Percentiles rank a stretch among this genome's conserved stretches.
phyloP scores from a whole-genome alignment of 2,797 vertebrate genomes.

The Acanthurus leucopareius region DNA sequence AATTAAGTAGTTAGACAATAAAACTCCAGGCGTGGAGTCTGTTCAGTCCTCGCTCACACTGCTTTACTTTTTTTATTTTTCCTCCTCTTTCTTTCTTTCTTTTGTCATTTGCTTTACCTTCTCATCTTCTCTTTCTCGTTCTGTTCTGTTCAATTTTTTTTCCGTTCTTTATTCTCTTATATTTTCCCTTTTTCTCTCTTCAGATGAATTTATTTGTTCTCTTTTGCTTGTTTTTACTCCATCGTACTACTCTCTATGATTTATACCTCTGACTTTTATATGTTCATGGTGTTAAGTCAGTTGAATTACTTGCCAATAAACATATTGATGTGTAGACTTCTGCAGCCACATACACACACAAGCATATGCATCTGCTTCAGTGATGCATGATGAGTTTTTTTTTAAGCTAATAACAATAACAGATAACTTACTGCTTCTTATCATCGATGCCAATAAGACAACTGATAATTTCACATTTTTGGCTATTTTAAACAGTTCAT shows the following conservation, averaged over 20 bases:
- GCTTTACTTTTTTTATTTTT: slow-evolving; percentile 17
- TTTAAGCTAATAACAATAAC: no score
- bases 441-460: no score
- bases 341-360: not conserved
- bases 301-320: slow-evolving; percentile 43
- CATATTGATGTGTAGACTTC: slow-evolving; percentile 21
- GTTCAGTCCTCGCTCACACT: slow-evolving; percentile 57
- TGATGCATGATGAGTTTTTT: no score
- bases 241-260: not conserved
- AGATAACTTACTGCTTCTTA: no score
- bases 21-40: slow-evolving; percentile 81
- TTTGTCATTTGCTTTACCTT: slow-evolving; percentile 12
- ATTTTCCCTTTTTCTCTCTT: not conserved
- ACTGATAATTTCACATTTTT: no score
- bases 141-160: not conserved
- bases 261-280: slow-evolving; percentile 35
- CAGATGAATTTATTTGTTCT: not conserved
- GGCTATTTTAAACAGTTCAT: no score
- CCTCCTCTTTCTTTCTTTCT: slow-evolving; percentile 2
- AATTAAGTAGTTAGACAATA: slow-evolving; percentile 84
- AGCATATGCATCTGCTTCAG: not conserved
- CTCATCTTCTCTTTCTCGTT: slow-evolving; percentile 1
- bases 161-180: not conserved
- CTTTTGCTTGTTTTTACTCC: not conserved
- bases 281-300: slow-evolving; percentile 48